Percentiles rank a stretch among this genome's conserved stretches.
Evolutionary conservation across 2,888 invertebrate species (phyloP).

Genomic region (Ganaspis brasiliensis): DNA sequence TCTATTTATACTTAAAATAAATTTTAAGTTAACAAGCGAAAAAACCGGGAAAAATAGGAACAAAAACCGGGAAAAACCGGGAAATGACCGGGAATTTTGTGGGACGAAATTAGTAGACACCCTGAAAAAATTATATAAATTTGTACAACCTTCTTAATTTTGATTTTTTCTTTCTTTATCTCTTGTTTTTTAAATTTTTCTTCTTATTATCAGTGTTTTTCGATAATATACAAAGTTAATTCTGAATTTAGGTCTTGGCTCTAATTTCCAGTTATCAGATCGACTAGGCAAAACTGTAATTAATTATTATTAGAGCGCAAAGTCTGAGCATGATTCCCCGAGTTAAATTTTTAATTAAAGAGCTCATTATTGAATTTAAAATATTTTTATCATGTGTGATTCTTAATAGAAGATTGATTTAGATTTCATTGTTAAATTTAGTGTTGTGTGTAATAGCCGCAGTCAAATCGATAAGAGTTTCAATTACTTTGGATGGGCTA

Average conservation of each 20-base stretch:
- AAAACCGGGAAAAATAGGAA: too few relatives aligned
- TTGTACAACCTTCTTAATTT: too few relatives aligned
- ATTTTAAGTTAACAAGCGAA: too few relatives aligned
- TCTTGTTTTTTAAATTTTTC: neutral
- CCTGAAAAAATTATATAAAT: too few relatives aligned
- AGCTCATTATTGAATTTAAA: neutral
- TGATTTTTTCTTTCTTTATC: neutral
- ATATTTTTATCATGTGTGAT: neutral
- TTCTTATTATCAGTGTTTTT: neutral
- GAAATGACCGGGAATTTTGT: too few relatives aligned
- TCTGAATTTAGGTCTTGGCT: constrained; percentile 23
- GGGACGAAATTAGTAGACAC: too few relatives aligned
- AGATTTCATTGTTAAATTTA: neutral
- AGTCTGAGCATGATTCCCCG: constrained; percentile 21
- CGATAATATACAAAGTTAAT: neutral
- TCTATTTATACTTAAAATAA: too few relatives aligned
- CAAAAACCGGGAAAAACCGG: too few relatives aligned
- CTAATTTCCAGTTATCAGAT: constrained; percentile 15
- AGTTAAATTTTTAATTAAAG: neutral
- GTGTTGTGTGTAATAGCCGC: neutral
- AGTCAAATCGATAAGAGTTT: constrained; percentile 10
- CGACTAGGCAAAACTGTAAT: neutral
- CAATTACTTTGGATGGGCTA: neutral
- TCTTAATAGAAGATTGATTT: neutral
- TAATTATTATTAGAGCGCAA: constrained; percentile 25